Evolutionary conservation across 2,888 invertebrate species (phyloP), one percentile per base, ranked within the genome.

Genomic region (Fragum sueziense): DNA sequence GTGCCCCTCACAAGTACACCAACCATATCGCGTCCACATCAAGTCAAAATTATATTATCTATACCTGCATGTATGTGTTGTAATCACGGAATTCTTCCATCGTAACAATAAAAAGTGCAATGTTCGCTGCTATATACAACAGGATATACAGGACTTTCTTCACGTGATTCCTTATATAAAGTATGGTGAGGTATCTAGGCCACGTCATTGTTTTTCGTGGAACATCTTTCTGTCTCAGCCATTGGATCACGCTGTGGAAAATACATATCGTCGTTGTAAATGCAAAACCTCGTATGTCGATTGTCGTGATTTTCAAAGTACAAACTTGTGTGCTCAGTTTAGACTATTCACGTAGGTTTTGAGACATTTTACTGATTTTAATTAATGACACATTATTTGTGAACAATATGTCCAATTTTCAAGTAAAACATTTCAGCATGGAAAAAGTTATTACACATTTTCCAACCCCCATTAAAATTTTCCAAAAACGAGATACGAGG

Each of bases 101-200:
- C 17, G 41, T 41, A 25, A 34, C 34, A 0, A 69, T 94, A 90
- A 97, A 97, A 1, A 98, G 94, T 0, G 95, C 95, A 0, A 96
- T 89, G 92, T 98, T 98, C 81, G 97, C 94, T n/a, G 95, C 89
- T 47, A 96, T 93, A 93, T 96, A 97, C n/a, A 95, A 91, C 0
- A 95, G 94, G 57, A 97, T 93, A 92, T 97, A 98, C 0, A 95
- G 94, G 11, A 90, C 84, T 57, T 88, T 87, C 59, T 80, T 72
- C 14, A 97, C 96, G 94, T 98, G 98, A 93, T 98, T 98, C 92
- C 95, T 96, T 89, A 97, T 94, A 93, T 98, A 98, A 0, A 96
- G 96, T 75, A 95, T 94, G 0, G 97, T 96, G 11, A 97, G 94
- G 91, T 97, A 97, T 93, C 97, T 97, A 0, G 97, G 97, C 85